Conservation (phyloP, 2,888 invertebrate species). For the Cyaniris semiargus region DNA sequence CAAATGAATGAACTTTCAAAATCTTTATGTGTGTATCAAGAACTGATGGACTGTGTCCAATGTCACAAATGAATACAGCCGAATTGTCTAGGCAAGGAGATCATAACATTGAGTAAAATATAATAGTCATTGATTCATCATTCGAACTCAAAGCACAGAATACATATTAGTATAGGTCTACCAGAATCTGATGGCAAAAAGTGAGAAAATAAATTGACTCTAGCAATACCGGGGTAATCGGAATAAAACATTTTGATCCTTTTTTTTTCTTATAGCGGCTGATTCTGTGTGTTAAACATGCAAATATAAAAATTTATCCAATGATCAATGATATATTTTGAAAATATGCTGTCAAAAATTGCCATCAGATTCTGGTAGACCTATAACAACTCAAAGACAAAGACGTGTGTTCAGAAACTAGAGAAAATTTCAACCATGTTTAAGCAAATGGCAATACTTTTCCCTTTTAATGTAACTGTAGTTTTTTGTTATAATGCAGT, state of each 20-base stretch:
- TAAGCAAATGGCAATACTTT: neutral
- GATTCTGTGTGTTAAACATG: too few relatives aligned
- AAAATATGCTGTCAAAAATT: too few relatives aligned
- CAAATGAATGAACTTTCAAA: neutral
- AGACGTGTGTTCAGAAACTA: neutral
- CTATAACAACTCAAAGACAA: neutral
- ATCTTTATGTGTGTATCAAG: neutral
- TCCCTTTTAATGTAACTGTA: neutral
- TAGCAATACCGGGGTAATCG: too few relatives aligned
- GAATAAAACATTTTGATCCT: too few relatives aligned
- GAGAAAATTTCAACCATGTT: neutral
- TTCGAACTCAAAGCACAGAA: neutral
- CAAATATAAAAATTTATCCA: too few relatives aligned
- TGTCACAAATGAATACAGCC: conserved; percentile 3
- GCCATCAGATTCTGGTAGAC: too few relatives aligned
- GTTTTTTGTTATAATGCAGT: conserved; percentile 6
- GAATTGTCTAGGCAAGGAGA: neutral
- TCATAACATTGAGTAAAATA: neutral
- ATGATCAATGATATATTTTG: too few relatives aligned
- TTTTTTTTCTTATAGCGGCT: too few relatives aligned
- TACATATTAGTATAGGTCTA: too few relatives aligned
- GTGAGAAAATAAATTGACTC: too few relatives aligned
- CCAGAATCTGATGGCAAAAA: too few relatives aligned
- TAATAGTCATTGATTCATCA: neutral
- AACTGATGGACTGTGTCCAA: neutral